These are phyloP conservation scores for Parauchenoglanis punctatus DNA, from an alignment of 2,797 vertebrate species.

Conservation along the genomic window DNA sequence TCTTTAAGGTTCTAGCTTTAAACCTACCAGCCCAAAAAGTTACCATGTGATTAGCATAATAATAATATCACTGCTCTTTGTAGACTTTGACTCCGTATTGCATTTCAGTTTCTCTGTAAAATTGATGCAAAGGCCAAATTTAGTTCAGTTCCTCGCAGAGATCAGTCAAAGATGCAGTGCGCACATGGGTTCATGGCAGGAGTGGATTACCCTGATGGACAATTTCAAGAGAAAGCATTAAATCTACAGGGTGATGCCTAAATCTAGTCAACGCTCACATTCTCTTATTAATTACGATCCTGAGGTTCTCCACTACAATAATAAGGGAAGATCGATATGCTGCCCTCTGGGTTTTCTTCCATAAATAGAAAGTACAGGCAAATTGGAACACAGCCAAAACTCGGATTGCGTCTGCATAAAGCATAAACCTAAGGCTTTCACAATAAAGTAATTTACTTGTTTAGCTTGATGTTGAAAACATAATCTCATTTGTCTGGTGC, in stretches of 20 bases:
- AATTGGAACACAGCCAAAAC: slow-evolving; percentile 48
- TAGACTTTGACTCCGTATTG: background rate
- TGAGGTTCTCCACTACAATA: slow-evolving; percentile 39
- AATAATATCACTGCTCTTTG: background rate
- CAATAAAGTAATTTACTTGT: slow-evolving; percentile 38
- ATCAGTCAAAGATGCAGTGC: background rate
- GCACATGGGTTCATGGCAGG: background rate
- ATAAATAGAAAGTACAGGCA: slow-evolving; percentile 52
- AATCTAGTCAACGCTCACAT: slow-evolving; percentile 38
- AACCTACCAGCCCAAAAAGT: background rate
- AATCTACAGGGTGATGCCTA: slow-evolving; percentile 40
- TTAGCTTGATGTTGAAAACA: slow-evolving; percentile 43
- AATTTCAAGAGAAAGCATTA: slow-evolving; percentile 49
- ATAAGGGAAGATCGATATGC: slow-evolving; percentile 53
- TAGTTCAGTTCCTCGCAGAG: slow-evolving; percentile 14
- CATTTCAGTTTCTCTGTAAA: background rate
- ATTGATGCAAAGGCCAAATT: background rate
- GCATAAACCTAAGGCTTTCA: slow-evolving; percentile 39
- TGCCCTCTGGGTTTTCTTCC: slow-evolving; percentile 45
- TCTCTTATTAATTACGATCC: slow-evolving; percentile 52
- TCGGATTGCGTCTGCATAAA: slow-evolving; percentile 42
- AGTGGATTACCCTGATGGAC: slow-evolving; percentile 35
- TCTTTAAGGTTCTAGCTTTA: background rate
- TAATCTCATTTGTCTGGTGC: slow-evolving; percentile 37
- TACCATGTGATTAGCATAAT: background rate